phyloP scores from a whole-genome alignment of 2,797 vertebrate species.

The Sebastes alutus region DNA sequence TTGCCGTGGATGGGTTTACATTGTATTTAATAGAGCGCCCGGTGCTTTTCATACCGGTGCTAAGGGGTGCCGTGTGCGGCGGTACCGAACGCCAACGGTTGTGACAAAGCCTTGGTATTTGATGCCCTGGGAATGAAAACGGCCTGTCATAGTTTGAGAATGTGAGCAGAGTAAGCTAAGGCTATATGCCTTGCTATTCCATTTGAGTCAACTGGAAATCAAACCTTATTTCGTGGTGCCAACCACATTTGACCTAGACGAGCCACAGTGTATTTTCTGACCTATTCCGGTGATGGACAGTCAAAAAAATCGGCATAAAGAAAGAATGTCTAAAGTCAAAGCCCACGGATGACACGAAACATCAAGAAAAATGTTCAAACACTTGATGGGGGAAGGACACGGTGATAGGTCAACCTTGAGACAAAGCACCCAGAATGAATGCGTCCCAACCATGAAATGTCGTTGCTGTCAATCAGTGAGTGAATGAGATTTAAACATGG shows the following conservation, averaged over 20 bases:
- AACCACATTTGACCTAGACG: neutral
- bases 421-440: slow-evolving; percentile 61
- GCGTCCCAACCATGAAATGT: slow-evolving; percentile 74
- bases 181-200: neutral
- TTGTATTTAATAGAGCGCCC: too few relatives aligned
- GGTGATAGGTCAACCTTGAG: slow-evolving; percentile 74
- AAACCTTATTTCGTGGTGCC: neutral
- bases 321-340: slow-evolving; percentile 45
- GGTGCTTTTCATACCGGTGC: too few relatives aligned
- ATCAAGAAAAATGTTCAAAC: slow-evolving; percentile 59
- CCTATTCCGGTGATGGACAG: slow-evolving; percentile 14
- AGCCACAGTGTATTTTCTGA: slow-evolving; percentile 1
- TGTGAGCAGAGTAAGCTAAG: neutral
- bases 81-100: too few relatives aligned
- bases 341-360: slow-evolving; percentile 45
- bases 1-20: too few relatives aligned
- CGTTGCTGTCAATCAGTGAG: slow-evolving; percentile 68
- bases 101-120: too few relatives aligned
- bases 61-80: too few relatives aligned
- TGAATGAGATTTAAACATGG: slow-evolving; percentile 55
- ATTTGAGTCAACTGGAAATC: slow-evolving; percentile 10
- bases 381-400: slow-evolving; percentile 50
- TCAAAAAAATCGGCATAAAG: slow-evolving; percentile 10
- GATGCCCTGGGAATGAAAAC: too few relatives aligned
- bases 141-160: neutral